A percentile compares a stretch with the other conserved stretches of the same genome.
These are phyloP conservation scores for Oxyteleia sp. DNA, from an alignment of 2,888 invertebrate species.

Conservation along the genomic window DNA sequence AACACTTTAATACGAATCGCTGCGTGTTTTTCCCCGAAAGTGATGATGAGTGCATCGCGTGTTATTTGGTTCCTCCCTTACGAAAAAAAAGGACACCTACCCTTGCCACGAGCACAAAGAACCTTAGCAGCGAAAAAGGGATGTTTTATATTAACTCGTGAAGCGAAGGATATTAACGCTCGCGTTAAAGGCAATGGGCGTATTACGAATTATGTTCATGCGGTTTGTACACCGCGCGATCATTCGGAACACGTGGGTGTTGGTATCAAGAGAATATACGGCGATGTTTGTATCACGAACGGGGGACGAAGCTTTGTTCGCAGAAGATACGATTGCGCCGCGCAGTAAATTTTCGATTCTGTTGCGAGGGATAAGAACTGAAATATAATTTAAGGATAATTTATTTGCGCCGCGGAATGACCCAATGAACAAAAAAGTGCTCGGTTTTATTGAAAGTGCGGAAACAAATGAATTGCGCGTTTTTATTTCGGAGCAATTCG, in stretches of 20 bases:
- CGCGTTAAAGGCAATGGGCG: constrained; percentile 81
- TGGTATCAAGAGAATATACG: constrained; percentile 68
- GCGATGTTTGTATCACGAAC: constrained; percentile 73
- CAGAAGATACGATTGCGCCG: constrained; percentile 65
- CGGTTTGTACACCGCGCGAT: constrained; percentile 71
- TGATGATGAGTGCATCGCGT: constrained; percentile 87
- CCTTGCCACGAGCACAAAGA: constrained; percentile 69
- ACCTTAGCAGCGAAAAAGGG: constrained; percentile 79
- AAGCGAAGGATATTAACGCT: constrained; percentile 81
- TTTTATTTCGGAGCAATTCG: too few species aligned
- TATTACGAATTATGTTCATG: constrained; percentile 75
- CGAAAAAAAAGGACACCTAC: constrained; percentile 74
- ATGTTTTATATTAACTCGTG: constrained; percentile 84
- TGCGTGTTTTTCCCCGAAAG: constrained; percentile 59
- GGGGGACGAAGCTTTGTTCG: constrained; percentile 71
- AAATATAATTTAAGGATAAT: constrained; percentile 61
- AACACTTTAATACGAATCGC: constrained; percentile 23
- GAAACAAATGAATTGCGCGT: too few species aligned
- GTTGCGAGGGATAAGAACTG: constrained; percentile 61
- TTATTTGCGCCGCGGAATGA: constrained; percentile 54
- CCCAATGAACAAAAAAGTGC: constrained; percentile 12
- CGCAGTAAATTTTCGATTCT: constrained; percentile 70
- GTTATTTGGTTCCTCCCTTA: constrained; percentile 77
- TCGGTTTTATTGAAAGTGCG: neutral
- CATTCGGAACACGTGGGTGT: constrained; percentile 73